Evolutionary conservation across 2,797 vertebrate genomes (phyloP), one percentile per base, ranked within the genome.

Genomic region (Dendrocincla tyrannina): DNA sequence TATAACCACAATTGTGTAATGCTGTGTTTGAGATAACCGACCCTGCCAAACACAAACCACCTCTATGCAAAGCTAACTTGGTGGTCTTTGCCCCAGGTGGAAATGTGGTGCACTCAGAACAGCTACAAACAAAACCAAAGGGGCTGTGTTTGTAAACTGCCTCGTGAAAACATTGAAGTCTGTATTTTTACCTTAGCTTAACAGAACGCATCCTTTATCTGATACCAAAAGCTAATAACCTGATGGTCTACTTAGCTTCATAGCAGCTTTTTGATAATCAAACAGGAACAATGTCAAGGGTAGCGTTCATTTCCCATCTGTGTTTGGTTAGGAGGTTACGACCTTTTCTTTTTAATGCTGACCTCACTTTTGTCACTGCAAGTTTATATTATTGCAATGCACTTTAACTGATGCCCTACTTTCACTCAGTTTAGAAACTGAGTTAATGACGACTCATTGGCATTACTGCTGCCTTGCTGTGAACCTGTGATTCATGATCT

Each of bases 401-500:
- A 96, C 96, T 97, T 94, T 96, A 92, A 91, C 89, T 96, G 95
- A 96, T 95, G 95, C 68, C 93, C 92, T 92, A 89, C 92, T 95
- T 96, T 88, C 91, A 88, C 95, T 95, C 64, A 46, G 93, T 94
- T 96, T 93, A 88, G 92, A 89, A 92, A 80, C 17, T 3, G 81
- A 92, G 96, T 72, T 93, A 97, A 96, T 93, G 95, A 90, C 63
- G 28, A 62, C 84, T 94, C 92, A 91, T 77, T 95, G 95, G 93
- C 92, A 59, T 55, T 85, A 72, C 75, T 50, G 91, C 90, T 60
- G 90, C 95, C 93, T 79, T 47, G 83, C 81, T 91, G 88, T 2
- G 56, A 88, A 93, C 95, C 85, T 81, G 93, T 96, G 96, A 96
- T 97, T 94, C 91, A 93, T 94, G 91, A 96, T 86, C 23, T 55